These are phyloP conservation scores for Sphaeramia orbicularis DNA, from an alignment of 2,797 vertebrate species.

Conservation along the genomic window DNA sequence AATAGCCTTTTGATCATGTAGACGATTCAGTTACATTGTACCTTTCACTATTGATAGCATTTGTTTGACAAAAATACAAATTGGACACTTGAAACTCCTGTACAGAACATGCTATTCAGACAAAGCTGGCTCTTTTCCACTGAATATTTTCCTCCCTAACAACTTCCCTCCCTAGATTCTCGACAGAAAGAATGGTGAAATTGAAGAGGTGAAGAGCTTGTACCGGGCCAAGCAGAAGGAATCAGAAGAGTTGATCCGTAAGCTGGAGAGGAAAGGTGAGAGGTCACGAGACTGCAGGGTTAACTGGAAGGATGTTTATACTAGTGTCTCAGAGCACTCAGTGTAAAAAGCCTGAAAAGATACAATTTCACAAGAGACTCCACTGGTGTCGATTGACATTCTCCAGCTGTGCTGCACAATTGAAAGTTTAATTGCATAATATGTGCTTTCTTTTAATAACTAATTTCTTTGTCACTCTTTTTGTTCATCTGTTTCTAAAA, in stretches of 20 bases:
- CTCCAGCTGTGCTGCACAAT: conserved; percentile 72
- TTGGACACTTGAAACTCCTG: neutral
- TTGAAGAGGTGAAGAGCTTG: conserved; percentile 89
- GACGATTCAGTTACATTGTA: no score
- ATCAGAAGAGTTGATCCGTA: conserved; percentile 88
- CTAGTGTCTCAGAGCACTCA: conserved; percentile 73
- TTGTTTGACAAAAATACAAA: neutral
- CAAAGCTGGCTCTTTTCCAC: neutral
- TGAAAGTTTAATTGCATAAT: conserved; percentile 38
- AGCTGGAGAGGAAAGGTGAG: conserved; percentile 95
- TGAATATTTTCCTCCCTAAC: conserved; percentile 16
- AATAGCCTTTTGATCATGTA: no score
- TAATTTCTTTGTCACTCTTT: conserved; percentile 2
- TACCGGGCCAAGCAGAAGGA: conserved; percentile 90
- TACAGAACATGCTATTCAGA: neutral
- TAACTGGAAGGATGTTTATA: conserved; percentile 73
- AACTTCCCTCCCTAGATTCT: conserved; percentile 87
- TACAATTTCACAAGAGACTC: conserved; percentile 30
- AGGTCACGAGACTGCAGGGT: conserved; percentile 48
- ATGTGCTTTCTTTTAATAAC: conserved; percentile 13
- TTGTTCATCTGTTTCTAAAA: conserved; percentile 22
- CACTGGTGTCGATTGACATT: conserved; percentile 62
- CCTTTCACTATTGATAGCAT: neutral
- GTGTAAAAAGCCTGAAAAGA: conserved; percentile 59
- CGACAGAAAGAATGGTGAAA: conserved; percentile 93